A percentile compares a stretch with the other conserved stretches of the same genome.
Evolutionary conservation across 1,140 invertebrate species (phyloP).

Genomic region (Cepaea nemoralis): DNA sequence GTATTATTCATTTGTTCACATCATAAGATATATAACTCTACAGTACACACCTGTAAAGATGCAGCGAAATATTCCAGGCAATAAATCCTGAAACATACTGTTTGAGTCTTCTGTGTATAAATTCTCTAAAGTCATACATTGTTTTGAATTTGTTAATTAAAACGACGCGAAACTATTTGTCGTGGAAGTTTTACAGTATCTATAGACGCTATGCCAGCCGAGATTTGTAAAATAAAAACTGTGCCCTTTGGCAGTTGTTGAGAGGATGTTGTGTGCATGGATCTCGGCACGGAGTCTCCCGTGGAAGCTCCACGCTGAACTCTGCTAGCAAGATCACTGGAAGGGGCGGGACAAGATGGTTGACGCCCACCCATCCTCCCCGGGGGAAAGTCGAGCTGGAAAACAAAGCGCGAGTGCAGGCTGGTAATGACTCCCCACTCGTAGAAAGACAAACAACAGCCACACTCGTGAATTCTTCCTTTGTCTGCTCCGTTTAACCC

Average conservation of each 20-base stretch:
- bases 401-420: background rate
- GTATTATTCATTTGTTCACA: too few relatives aligned
- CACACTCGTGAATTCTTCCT: background rate
- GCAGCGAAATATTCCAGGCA: too few relatives aligned
- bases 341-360: background rate
- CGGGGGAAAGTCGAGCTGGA: background rate
- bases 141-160: too few relatives aligned
- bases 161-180: too few relatives aligned
- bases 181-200: background rate
- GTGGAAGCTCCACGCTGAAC: background rate
- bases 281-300: background rate
- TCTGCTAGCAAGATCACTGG: background rate
- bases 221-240: background rate
- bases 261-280: background rate
- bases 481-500: constrained; percentile 8
- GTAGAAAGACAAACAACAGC: constrained; percentile 14
- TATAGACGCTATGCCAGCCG: background rate
- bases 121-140: too few relatives aligned
- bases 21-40: too few relatives aligned
- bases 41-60: too few relatives aligned
- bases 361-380: background rate
- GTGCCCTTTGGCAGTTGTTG: background rate
- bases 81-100: too few relatives aligned
- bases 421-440: background rate
- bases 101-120: too few relatives aligned